Conservation (phyloP, 1,140 invertebrate species). For the Bombus confusus region DNA sequence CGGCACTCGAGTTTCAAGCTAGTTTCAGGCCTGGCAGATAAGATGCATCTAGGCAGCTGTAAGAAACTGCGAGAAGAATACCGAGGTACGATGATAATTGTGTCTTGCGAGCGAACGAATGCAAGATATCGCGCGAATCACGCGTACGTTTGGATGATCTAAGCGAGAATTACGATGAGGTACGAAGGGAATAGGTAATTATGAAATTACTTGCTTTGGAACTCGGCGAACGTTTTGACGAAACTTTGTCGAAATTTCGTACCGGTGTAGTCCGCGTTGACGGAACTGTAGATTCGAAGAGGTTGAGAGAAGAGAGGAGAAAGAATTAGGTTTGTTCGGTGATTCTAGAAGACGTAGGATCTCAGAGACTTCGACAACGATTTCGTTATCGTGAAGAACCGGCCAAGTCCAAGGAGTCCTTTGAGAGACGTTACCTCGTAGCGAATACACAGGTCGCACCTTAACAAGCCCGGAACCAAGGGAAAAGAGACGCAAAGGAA, state of each 20-base stretch:
- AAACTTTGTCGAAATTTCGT: not conserved
- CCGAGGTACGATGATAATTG: not conserved
- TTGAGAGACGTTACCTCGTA: conserved; percentile 54
- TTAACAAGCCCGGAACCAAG: conserved; percentile 53
- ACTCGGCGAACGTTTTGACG: not conserved
- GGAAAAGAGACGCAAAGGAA: not conserved
- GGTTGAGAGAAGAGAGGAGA: not conserved
- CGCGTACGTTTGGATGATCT: too few species aligned
- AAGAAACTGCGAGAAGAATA: conserved; percentile 24
- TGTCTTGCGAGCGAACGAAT: not conserved
- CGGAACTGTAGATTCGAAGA: not conserved
- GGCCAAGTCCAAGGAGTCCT: conserved; percentile 29
- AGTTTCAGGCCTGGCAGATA: conserved; percentile 60
- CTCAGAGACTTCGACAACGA: conserved; percentile 22
- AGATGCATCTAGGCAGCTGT: conserved; percentile 47
- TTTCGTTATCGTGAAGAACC: conserved; percentile 56
- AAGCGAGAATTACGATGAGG: too few species aligned
- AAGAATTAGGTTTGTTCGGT: not conserved
- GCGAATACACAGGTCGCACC: conserved; percentile 28
- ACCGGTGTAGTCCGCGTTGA: not conserved
- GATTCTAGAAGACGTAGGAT: not conserved
- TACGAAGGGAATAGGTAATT: too few species aligned
- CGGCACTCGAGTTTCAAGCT: conserved; percentile 58
- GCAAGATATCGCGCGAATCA: not conserved
- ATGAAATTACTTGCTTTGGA: not conserved